phyloP scores from a whole-genome alignment of 2,888 invertebrate species.

The Petrophora chlorosata region DNA sequence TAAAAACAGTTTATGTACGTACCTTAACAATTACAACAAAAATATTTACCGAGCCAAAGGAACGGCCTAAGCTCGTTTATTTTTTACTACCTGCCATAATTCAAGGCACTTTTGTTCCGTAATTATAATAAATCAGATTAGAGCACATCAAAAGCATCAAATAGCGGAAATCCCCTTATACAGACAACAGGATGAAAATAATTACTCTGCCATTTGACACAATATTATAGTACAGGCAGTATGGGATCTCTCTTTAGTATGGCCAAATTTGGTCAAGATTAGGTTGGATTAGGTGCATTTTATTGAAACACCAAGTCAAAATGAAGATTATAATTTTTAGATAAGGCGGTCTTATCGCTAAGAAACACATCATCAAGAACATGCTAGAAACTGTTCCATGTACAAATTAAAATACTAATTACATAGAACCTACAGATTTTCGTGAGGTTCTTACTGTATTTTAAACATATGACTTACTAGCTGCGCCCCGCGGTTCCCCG shows the following conservation, averaged over 20 bases:
- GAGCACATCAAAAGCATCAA: constrained; percentile 37
- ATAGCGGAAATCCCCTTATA: constrained; percentile 24
- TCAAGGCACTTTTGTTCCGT: constrained; percentile 27
- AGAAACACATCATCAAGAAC: too few relatives aligned
- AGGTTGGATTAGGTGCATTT: too few relatives aligned
- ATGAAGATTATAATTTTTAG: too few relatives aligned
- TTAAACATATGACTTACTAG: too few relatives aligned
- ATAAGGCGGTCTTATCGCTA: too few relatives aligned
- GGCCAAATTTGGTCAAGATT: too few relatives aligned
- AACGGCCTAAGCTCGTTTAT: constrained; percentile 29
- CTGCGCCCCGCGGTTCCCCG: too few relatives aligned
- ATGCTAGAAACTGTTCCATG: too few relatives aligned
- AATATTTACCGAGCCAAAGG: constrained; percentile 26
- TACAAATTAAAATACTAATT: too few relatives aligned
- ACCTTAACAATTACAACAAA: constrained; percentile 23
- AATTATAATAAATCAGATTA: constrained; percentile 39
- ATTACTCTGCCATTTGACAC: constrained; percentile 24
- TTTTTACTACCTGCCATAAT: constrained; percentile 34
- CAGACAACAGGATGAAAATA: constrained; percentile 30
- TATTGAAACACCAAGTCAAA: too few relatives aligned
- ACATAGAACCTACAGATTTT: too few relatives aligned
- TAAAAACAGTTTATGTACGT: constrained; percentile 23
- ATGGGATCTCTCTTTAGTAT: neutral
- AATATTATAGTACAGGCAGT: neutral
- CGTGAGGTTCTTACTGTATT: too few relatives aligned